Evolutionary conservation across 2,888 invertebrate genomes (phyloP), one percentile per base, ranked within the genome.

Genomic region (Polymixis flavicincta): DNA sequence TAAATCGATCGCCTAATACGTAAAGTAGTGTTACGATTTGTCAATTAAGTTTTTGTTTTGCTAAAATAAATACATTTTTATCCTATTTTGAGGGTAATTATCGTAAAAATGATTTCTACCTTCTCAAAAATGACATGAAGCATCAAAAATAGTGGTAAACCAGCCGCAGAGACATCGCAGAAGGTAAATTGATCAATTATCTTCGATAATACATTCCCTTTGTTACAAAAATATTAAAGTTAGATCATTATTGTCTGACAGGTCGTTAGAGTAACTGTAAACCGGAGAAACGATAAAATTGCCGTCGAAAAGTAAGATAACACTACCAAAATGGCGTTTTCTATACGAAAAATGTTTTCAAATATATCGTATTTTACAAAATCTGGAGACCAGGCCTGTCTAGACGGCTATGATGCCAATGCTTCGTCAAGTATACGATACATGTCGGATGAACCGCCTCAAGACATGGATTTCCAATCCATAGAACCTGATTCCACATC

Each of bases 361-460:
- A 96, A 95, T 81, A 96, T 96, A 64, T 93, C 90, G 5, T 96
- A 96, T 84, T 96, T 96, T 79, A 92, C 95, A 37, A 95, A 95
- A 84, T 88, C 95, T 14, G 94, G 89, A 0, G 92, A 92, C 0
- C 50, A 87, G 75, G 65, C 68, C 54, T 54, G 45, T 72, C 45
- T 71, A 69, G 74, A 81, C 75, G 75, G 28, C 11, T 83, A 66
- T 68, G 73, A 45, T 14, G 52, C 14, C 4, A 70, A 17, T 70
- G 81, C 78, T 11, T 22, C 68, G 0, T 74, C 85, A 28, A 84
- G 76, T 42, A 75, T 78, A 7, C 80, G 79, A 4, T 88, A 89
- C 13, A 79, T 78, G 0, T 80, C 88, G 0, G 86, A 91, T 0
- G 87, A 91, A 13, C 71, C 78, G 0, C 60, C 89, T 0, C 84